Percentiles rank a stretch among this genome's conserved stretches.
Conservation (phyloP, 2,888 invertebrate species). For the Rhagonycha lutea region DNA sequence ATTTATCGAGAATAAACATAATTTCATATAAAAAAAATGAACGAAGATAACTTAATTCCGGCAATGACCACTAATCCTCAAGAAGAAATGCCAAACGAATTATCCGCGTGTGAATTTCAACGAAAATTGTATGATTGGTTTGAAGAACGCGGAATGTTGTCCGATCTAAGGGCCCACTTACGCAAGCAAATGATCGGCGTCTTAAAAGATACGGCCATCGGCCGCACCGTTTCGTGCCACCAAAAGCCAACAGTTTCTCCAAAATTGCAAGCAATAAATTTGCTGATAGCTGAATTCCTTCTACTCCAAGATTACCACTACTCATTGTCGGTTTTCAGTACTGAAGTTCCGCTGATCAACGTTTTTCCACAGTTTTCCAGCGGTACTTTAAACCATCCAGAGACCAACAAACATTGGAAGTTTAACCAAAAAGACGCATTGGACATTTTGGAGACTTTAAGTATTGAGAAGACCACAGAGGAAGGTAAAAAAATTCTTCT, state of each 20-base stretch:
- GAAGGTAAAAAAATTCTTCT: constrained; percentile 33
- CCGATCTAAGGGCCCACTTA: constrained; percentile 63
- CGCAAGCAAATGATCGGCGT: constrained; percentile 63
- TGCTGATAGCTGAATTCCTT: constrained; percentile 65
- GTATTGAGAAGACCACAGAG: constrained; percentile 35
- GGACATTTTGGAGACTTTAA: constrained; percentile 55
- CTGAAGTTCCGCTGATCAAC: constrained; percentile 62
- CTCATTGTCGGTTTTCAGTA: constrained; percentile 63
- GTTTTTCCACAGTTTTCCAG: constrained; percentile 58
- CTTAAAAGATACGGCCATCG: constrained; percentile 57
- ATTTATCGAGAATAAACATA: background rate
- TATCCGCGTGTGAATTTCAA: constrained; percentile 60
- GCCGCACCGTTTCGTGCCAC: constrained; percentile 45
- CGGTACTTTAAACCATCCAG: constrained; percentile 21
- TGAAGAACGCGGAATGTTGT: constrained; percentile 64
- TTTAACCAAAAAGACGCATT: constrained; percentile 58
- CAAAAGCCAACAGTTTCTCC: constrained; percentile 55
- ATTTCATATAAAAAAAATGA: background rate
- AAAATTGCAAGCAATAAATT: constrained; percentile 63
- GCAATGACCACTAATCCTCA: constrained; percentile 32
- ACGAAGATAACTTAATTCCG: constrained; percentile 36
- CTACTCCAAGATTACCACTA: constrained; percentile 62
- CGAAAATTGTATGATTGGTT: constrained; percentile 62
- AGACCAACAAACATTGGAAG: constrained; percentile 40
- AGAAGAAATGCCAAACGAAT: constrained; percentile 32